Base-by-base conservation (phyloP, 2,797 vertebrate genomes). In the Takifugu ocellatus region DNA sequence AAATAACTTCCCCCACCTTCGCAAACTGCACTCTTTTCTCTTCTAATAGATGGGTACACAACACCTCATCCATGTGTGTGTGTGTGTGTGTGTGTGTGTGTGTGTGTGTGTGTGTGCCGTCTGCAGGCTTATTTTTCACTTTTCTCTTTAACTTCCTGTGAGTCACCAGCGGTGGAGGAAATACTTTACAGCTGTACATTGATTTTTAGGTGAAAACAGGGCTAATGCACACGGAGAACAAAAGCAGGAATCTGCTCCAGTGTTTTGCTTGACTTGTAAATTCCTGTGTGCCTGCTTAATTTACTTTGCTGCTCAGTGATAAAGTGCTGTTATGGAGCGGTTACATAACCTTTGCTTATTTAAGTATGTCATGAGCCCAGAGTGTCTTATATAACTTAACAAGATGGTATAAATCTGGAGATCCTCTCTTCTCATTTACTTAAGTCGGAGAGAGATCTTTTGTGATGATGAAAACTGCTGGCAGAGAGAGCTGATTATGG, bases 381-480 rank as follows among this genome's bases (percentile, higher is more conserved):
- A 92, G 86, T 87, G 86, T 82, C 83, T 92, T 91, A 90, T 90
- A 81, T 90, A 91, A 92, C 87, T 84, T 89, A 83, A 86, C 86
- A 87, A 91, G 86, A 89, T 77, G 68, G 75, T 81, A 83, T 83
- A 88, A 88, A 86, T 88, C 79, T 84, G 85, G 82, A 74, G 76
- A 75, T 78, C 69, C 69, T 65, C 76, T 80, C 71, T 68, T 75
- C 75, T 73, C 63, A 76, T 79, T 87, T 84, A 84, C 77, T 82
- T 58, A 82, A 84, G 83, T 86, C 70, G 66, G 70, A 82, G 73
- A 83, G 73, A 58, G 52, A 71, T 82, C 61, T 77, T 85, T 81
- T 70, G 65, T 76, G 61, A 58, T 67, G 68, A 82, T 78, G 73
- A 70, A 73, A 82, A 85, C 77, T 62, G 69, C 74, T 77, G 36